A percentile compares a stretch with the other conserved stretches of the same genome.
Evolutionary conservation across 2,888 invertebrate species (phyloP).

Genomic region (Apodemia hepburni): DNA sequence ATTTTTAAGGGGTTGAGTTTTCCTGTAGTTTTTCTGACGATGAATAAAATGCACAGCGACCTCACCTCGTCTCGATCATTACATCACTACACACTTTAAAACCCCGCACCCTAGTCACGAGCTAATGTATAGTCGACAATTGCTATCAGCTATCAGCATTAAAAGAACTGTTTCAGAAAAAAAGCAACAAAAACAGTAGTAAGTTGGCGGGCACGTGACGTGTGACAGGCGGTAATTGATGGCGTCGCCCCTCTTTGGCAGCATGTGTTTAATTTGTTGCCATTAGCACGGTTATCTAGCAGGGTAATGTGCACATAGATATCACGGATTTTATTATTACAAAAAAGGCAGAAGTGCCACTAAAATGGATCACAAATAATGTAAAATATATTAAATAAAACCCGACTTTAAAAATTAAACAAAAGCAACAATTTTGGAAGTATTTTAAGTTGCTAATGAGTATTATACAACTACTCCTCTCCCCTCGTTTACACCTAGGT

Average conservation of each 20-base stretch:
- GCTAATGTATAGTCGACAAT: constrained; percentile 4
- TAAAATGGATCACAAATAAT: not conserved
- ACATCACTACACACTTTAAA: not conserved
- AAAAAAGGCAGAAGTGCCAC: not conserved
- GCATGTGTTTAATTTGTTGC: constrained; percentile 4
- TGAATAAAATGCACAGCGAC: not conserved
- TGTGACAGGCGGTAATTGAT: constrained; percentile 1
- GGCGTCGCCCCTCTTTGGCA: not conserved
- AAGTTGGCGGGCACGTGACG: not conserved
- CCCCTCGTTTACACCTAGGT: too few relatives aligned
- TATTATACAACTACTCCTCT: too few relatives aligned
- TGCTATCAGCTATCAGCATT: constrained; percentile 11
- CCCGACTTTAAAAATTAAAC: too few relatives aligned
- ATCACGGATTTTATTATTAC: not conserved
- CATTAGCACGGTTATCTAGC: constrained; percentile 2
- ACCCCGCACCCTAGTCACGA: not conserved
- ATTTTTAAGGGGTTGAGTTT: not conserved
- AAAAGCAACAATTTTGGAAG: too few relatives aligned
- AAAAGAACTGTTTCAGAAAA: not conserved
- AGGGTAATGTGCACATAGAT: not conserved
- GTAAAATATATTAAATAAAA: too few relatives aligned
- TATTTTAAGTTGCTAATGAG: too few relatives aligned
- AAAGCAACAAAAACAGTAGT: constrained; percentile 10
- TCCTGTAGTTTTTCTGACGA: not conserved
- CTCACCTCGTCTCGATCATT: not conserved